Percentiles rank a stretch among this genome's conserved stretches.
These are phyloP conservation scores for Baryphthengus martii DNA, from an alignment of 2,113 vertebrate genomes.

Conservation along the genomic window DNA sequence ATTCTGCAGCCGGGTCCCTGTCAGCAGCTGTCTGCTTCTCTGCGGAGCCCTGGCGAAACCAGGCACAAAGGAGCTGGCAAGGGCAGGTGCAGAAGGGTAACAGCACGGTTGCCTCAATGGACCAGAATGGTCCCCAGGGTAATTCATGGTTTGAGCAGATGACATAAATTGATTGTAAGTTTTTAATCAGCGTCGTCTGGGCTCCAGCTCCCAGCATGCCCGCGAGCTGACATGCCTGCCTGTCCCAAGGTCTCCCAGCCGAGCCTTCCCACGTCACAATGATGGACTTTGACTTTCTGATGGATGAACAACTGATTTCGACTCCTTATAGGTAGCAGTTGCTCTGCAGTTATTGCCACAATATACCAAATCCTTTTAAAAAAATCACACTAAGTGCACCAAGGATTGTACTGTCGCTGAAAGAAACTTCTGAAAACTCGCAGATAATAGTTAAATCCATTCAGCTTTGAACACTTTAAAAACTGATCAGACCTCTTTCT, in stretches of 20 bases:
- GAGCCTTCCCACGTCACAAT: not conserved
- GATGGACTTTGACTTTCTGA: not conserved
- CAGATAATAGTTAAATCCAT: slow-evolving; percentile 50
- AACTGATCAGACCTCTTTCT: slow-evolving; percentile 64
- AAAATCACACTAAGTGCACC: slow-evolving; percentile 3
- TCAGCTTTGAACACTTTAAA: slow-evolving; percentile 59
- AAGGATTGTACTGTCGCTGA: not conserved
- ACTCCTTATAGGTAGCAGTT: not conserved
- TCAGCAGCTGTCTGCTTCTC: not conserved
- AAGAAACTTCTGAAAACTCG: slow-evolving; percentile 42
- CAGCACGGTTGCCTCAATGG: accelerated
- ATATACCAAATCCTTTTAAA: slow-evolving; percentile 25
- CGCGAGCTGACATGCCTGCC: not conserved
- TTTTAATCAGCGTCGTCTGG: not conserved
- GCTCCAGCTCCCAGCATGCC: not conserved
- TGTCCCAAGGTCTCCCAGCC: not conserved
- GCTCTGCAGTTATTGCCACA: slow-evolving; percentile 38
- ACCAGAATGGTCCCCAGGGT: not conserved
- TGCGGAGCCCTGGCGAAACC: accelerated
- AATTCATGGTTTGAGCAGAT: not conserved
- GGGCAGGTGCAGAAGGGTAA: not conserved
- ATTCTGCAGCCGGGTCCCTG: accelerated
- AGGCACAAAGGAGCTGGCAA: accelerated
- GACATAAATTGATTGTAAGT: not conserved
- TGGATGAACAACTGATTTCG: slow-evolving; percentile 33